A percentile compares a stretch with the other conserved stretches of the same genome.
phyloP scores from a whole-genome alignment of 2,888 invertebrate genomes.

The Unio pictorum region DNA sequence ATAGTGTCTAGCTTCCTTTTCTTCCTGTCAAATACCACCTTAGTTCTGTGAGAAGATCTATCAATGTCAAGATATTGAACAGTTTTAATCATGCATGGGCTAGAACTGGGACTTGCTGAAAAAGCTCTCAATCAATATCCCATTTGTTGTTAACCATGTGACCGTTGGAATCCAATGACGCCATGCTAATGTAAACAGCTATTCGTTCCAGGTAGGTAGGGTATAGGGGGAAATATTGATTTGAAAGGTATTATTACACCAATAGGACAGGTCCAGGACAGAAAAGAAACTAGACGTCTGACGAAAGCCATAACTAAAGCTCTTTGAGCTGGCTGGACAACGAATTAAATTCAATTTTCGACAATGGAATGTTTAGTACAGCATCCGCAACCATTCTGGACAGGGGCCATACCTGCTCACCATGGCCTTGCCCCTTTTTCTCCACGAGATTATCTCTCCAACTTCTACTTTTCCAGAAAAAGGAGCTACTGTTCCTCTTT shows the following conservation, averaged over 20 bases:
- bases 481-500: slow-evolving; percentile 36
- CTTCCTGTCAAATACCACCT: too few species aligned
- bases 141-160: slow-evolving; percentile 35
- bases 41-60: too few species aligned
- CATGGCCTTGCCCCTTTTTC: slow-evolving; percentile 43
- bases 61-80: too few species aligned
- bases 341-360: slow-evolving; percentile 21
- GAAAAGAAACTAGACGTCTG: slow-evolving; percentile 26
- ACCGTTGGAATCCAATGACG: slow-evolving; percentile 32
- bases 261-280: slow-evolving; percentile 29
- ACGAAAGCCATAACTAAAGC: slow-evolving; percentile 23
- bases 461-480: slow-evolving; percentile 48
- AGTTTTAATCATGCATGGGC: too few species aligned
- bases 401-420: slow-evolving; percentile 42
- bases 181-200: slow-evolving; percentile 24
- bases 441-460: slow-evolving; percentile 43
- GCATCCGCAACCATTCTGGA: slow-evolving; percentile 47
- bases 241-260: slow-evolving; percentile 28
- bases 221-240: slow-evolving; percentile 15
- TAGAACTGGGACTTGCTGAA: too few species aligned
- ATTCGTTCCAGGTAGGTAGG: slow-evolving; percentile 35
- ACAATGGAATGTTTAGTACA: slow-evolving; percentile 55
- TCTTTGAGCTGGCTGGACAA: slow-evolving; percentile 38
- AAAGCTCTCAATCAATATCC: slow-evolving; percentile 5
- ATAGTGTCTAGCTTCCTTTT: too few species aligned